These are phyloP conservation scores for Columba guinea DNA, from an alignment of 2,797 vertebrate genomes.

Conservation along the genomic window DNA sequence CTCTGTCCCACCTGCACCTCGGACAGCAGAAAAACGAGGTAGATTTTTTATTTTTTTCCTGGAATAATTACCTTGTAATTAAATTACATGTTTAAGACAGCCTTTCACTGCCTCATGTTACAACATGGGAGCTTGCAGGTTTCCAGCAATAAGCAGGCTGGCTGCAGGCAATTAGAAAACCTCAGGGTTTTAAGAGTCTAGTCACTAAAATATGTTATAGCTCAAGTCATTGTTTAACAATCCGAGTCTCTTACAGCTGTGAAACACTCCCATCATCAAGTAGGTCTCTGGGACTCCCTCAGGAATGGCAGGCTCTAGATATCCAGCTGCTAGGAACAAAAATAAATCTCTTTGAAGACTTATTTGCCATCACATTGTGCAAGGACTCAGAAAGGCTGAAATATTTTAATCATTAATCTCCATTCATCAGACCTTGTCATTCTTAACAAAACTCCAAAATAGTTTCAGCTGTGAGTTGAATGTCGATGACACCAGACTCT, in stretches of 20 bases:
- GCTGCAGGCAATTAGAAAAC: constrained; percentile 43
- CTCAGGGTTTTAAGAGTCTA: constrained; percentile 9
- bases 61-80: not conserved
- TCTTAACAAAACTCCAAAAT: constrained; percentile 32
- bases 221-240: constrained; percentile 35
- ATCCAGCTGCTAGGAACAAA: constrained; percentile 62
- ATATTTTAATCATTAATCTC: constrained; percentile 60
- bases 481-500: not conserved
- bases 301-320: not conserved
- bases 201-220: constrained; percentile 34
- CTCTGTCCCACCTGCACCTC: not conserved
- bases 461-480: constrained; percentile 58
- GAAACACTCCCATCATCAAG: constrained; percentile 43
- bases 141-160: not conserved
- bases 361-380: constrained; percentile 42
- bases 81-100: not conserved
- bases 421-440: constrained; percentile 61
- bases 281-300: constrained; percentile 29
- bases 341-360: constrained; percentile 69
- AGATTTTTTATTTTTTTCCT: not conserved
- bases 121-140: not conserved
- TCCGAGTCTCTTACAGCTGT: constrained; percentile 46
- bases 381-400: constrained; percentile 44
- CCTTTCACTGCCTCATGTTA: not conserved
- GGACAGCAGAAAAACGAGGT: not conserved